Conservation (phyloP, 2,888 invertebrate species). For the Odontothrips loti region DNA sequence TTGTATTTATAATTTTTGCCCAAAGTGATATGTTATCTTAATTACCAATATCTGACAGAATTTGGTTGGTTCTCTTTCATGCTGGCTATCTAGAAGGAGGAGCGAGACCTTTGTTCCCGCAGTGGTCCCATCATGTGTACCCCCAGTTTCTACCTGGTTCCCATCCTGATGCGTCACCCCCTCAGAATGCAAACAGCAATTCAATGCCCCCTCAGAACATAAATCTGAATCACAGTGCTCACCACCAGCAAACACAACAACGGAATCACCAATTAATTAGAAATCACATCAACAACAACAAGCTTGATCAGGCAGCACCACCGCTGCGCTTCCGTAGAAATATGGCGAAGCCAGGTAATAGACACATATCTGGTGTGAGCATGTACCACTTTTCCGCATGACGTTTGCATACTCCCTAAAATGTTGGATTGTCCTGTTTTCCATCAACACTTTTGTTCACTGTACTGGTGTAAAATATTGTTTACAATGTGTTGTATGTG, state of each 20-base stretch:
- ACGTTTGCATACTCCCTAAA: too few relatives aligned
- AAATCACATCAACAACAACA: slow-evolving; percentile 49
- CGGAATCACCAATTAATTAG: slow-evolving; percentile 44
- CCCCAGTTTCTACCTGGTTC: slow-evolving; percentile 90
- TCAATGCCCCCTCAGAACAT: slow-evolving; percentile 48
- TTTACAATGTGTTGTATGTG: too few relatives aligned
- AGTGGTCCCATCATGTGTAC: slow-evolving; percentile 93
- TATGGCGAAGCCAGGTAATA: slow-evolving; percentile 49
- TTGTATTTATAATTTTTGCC: too few relatives aligned
- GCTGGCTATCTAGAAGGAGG: slow-evolving; percentile 51
- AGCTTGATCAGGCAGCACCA: slow-evolving; percentile 50
- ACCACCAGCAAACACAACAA: slow-evolving; percentile 50
- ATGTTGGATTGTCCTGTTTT: too few relatives aligned
- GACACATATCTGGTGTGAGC: slow-evolving; percentile 54
- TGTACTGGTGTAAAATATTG: too few relatives aligned
- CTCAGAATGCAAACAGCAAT: slow-evolving; percentile 52
- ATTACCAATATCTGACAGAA: neutral
- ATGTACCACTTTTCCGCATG: neutral
- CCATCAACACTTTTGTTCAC: too few relatives aligned
- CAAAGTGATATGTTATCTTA: too few relatives aligned
- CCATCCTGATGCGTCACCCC: slow-evolving; percentile 54
- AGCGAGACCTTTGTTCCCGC: slow-evolving; percentile 82
- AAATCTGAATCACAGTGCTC: slow-evolving; percentile 59
- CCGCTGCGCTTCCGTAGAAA: slow-evolving; percentile 24
- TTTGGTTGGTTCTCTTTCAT: slow-evolving; percentile 40